phyloP scores from a whole-genome alignment of 2,888 invertebrate genomes.

The Mamestra brassicae region DNA sequence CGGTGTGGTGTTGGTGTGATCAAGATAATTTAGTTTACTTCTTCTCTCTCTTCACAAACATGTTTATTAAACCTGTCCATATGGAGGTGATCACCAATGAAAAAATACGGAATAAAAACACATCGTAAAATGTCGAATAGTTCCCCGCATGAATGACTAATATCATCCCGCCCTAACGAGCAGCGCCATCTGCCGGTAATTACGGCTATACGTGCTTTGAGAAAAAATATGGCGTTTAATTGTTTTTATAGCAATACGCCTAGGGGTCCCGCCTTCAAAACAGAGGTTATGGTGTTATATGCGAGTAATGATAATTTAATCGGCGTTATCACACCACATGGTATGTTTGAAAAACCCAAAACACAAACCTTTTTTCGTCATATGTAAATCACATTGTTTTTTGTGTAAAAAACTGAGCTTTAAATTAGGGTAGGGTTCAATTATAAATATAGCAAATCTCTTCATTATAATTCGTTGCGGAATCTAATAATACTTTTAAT shows the following conservation, averaged over 20 bases:
- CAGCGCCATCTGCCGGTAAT: slow-evolving; percentile 86
- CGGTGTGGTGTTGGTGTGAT: no score
- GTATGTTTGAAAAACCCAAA: slow-evolving; percentile 24
- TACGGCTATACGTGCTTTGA: slow-evolving; percentile 79
- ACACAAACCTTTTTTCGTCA: slow-evolving; percentile 21
- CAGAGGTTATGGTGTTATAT: slow-evolving; percentile 45
- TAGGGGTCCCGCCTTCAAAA: slow-evolving; percentile 48
- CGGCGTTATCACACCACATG: slow-evolving; percentile 61
- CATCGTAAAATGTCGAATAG: slow-evolving; percentile 56
- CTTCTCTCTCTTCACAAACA: no score
- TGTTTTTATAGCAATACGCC: slow-evolving; percentile 80
- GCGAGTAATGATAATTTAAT: slow-evolving; percentile 64
- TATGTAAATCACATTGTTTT: slow-evolving; percentile 27
- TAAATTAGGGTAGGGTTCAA: background rate
- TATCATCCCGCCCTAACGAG: slow-evolving; percentile 78
- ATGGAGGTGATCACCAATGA: background rate
- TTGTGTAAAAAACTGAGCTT: background rate
- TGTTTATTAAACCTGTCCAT: no score
- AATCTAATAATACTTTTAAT: background rate
- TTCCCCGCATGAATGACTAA: slow-evolving; percentile 70
- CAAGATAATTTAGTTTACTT: no score
- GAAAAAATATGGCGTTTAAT: slow-evolving; percentile 80
- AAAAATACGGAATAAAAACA: slow-evolving; percentile 2
- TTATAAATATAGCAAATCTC: background rate
- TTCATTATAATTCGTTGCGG: no score